These are phyloP conservation scores for Mesorhabditis sp. DNA, from an alignment of 2,888 invertebrate species.

Conservation along the genomic window DNA sequence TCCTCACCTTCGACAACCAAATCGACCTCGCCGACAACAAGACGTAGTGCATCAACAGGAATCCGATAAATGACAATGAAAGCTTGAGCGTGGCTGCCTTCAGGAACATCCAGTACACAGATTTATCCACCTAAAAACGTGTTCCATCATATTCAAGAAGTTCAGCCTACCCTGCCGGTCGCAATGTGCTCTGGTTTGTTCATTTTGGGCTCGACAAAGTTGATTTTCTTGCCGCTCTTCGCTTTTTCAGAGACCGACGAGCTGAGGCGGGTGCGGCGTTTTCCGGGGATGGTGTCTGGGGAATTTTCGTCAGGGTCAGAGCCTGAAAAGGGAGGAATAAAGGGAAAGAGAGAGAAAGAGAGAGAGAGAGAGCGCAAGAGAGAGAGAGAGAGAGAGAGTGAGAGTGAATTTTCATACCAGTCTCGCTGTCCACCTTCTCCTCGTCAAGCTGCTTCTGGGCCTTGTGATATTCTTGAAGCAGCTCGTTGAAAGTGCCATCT, in stretches of 20 bases:
- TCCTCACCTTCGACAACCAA: not conserved
- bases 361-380: too few relatives aligned
- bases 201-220: not conserved
- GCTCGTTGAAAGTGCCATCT: not conserved
- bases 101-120: not conserved
- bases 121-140: not conserved
- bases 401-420: not conserved
- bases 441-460: not conserved
- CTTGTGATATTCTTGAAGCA: not conserved
- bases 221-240: not conserved
- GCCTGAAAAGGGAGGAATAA: too few relatives aligned
- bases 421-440: slow-evolving; percentile 1
- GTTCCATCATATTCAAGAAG: not conserved
- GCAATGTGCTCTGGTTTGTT: not conserved
- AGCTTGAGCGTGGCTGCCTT: not conserved
- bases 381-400: too few relatives aligned
- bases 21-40: not conserved
- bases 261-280: not conserved
- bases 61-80: not conserved
- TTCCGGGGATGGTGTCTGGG: not conserved
- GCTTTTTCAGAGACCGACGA: not conserved
- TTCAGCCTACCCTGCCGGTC: not conserved
- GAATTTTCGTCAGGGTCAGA: not conserved
- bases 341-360: too few relatives aligned
- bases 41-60: not conserved